Conservation (phyloP, 1,140 invertebrate genomes). For the Asobara japonica region DNA sequence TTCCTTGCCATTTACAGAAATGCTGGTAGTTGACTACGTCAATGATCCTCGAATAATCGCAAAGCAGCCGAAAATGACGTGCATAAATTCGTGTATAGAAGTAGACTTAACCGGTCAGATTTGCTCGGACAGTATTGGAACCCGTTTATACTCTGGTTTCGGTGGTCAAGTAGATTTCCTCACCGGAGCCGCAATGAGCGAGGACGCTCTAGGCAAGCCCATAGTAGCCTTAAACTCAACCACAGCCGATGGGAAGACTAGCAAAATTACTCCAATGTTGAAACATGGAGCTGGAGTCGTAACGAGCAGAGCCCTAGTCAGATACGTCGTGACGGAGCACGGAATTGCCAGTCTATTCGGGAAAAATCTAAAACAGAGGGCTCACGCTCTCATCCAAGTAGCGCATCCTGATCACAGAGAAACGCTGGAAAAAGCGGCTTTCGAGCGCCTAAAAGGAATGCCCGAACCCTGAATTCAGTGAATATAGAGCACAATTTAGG, state of each 20-base stretch:
- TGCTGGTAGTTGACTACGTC: slow-evolving; percentile 87
- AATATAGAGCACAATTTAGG: not conserved
- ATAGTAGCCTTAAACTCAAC: slow-evolving; percentile 91
- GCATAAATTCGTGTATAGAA: slow-evolving; percentile 96
- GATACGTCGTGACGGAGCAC: slow-evolving; percentile 91
- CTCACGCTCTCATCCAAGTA: slow-evolving; percentile 88
- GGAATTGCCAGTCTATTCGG: slow-evolving; percentile 93
- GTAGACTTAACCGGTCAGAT: slow-evolving; percentile 96
- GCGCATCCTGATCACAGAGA: slow-evolving; percentile 91
- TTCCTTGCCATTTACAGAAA: slow-evolving; percentile 71
- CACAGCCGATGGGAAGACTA: slow-evolving; percentile 82
- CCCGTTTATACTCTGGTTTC: slow-evolving; percentile 91
- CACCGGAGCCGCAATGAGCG: slow-evolving; percentile 87
- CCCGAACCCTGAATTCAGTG: slow-evolving; percentile 63
- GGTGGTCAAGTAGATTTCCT: slow-evolving; percentile 98
- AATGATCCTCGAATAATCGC: slow-evolving; percentile 84
- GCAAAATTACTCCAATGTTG: slow-evolving; percentile 88
- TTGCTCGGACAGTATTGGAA: slow-evolving; percentile 90
- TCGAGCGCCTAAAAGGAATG: slow-evolving; percentile 88
- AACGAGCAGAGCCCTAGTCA: slow-evolving; percentile 88
- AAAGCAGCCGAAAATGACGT: slow-evolving; percentile 89
- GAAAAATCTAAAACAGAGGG: slow-evolving; percentile 87
- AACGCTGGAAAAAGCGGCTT: slow-evolving; percentile 86
- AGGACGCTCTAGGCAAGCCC: slow-evolving; percentile 89
- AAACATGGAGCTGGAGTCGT: slow-evolving; percentile 94